Evolutionary conservation across 2,113 vertebrate genomes (phyloP).

Genomic region (Rutilus rutilus): DNA sequence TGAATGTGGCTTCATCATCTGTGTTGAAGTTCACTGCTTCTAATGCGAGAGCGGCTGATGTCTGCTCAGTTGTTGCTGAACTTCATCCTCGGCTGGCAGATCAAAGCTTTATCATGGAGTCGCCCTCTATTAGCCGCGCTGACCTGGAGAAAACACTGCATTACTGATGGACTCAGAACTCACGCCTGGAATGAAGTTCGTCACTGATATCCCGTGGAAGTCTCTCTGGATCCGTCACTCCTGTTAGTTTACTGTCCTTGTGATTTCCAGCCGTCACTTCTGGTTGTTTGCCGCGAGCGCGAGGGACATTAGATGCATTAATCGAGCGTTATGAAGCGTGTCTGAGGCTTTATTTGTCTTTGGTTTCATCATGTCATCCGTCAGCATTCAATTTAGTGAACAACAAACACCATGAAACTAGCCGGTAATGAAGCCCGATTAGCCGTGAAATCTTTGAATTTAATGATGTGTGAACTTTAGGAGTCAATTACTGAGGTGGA

Average conservation of each 20-base stretch:
- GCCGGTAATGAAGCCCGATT: too few species aligned
- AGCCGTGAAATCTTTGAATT: neutral
- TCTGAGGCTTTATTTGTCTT: neutral
- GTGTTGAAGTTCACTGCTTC: conserved; percentile 1
- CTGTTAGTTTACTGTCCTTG: conserved; percentile 42
- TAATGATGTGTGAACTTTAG: neutral
- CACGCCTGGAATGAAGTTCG: too few species aligned
- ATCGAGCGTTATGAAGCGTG: neutral
- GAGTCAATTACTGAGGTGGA: neutral
- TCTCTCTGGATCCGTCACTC: too few species aligned
- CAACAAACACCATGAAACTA: neutral
- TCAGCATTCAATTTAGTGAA: neutral
- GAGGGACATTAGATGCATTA: neutral
- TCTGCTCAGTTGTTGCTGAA: conserved; percentile 17
- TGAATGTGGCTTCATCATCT: neutral
- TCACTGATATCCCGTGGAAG: too few species aligned
- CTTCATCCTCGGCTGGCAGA: neutral
- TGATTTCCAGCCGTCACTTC: conserved; percentile 40
- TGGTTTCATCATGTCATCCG: neutral
- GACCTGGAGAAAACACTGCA: too few species aligned
- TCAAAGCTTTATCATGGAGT: conserved; percentile 27
- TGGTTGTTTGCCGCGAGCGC: neutral
- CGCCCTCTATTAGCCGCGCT: neutral
- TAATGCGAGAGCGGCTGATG: neutral
- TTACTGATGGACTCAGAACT: too few species aligned